Evolutionary conservation across 2,888 invertebrate genomes (phyloP), one percentile per base, ranked within the genome.

Genomic region (Zhengitettix transpicula): DNA sequence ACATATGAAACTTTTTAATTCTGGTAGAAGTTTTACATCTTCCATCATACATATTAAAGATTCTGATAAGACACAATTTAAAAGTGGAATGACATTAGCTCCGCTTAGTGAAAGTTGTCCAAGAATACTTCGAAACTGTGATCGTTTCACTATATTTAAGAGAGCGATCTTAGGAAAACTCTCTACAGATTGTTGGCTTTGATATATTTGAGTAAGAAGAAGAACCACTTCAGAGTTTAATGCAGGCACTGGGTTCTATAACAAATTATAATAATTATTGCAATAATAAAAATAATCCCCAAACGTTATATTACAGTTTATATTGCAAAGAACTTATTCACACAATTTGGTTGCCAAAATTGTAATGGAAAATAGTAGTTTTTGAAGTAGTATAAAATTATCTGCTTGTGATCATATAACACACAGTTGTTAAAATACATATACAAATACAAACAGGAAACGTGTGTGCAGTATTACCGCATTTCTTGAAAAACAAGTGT

Each of bases 141-240:
- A 67, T 14, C 73, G 71, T 52, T 70, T 68, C 0, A 75, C 70
- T 12, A 82, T 71, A 67, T 79, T 77, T 40, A 72, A 67, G 2
- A 85, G 69, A 1, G 82, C 74, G 42, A 72, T 73, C 14, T 77
- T 72, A 0, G 81, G 75, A 56, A 87, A 75, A 11, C 67, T 69
- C 0, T 69, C 75, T 1, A 78, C 68, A 51, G 77, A 75, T 61
- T 71, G 68, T 60, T 89, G 87, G 14, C 79, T 79, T 64, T 85
- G 83, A 68, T 83, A 87, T 56, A 90, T 75, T 65, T 86, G 76
- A n/a, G 84, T 74, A 40, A 91, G 72, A 14, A 89, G 72, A 51
- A 85, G 71, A 10, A 83, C 72, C 0, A 82, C 79, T 68, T 89
- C 87, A 63, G 76, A 75, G 14, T 81, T 74, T 55, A 91, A 75